Evolutionary conservation across 1,140 invertebrate genomes (phyloP), one percentile per base, ranked within the genome.

Genomic region (Parapsyche elsis): DNA sequence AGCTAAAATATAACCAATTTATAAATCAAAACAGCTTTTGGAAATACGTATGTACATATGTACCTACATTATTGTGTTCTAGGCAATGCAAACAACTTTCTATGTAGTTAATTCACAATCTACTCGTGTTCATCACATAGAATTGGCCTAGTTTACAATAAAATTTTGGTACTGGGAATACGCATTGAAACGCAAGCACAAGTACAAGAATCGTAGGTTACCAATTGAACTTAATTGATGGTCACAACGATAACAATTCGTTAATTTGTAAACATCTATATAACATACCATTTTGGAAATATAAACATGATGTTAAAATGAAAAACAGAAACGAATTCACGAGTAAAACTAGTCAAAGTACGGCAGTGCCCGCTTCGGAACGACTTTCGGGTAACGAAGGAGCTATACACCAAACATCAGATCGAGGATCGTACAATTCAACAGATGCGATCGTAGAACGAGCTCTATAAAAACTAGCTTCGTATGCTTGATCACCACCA

Each of bases 401-500:
- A 81, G 93, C 93, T 79, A 94, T 91, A 75, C 91, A 90, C 96
- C 96, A 98, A 44, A 89, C 89, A 85, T 95, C 92, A 2, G 90
- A 92, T 57, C 92, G 88, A 1, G 95, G 95, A 89, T 97, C 93
- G 86, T 94, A 97, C 83, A 93, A 91, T 86, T 97, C 95, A 0
- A 95, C 94, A 46, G 92, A 92, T 73, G 92, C 92, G 64, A 97
- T 92, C 12, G 95, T 96, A 76, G 93, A 92, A 87, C 94, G 94
- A 14, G 94, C 94, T 83, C 94, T 90, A 88, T 95, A 95, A 86
- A 96, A 96, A 86, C 94, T 92, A 12, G 93, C 92, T 87, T 95
- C 93, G 82, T 86, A 84, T 78, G 83, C 85, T 88, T 92, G 90
- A 87, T 94, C 92, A n/a, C 95, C 95, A 1, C 96, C 96, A 83